phyloP scores from a whole-genome alignment of 2,113 vertebrate genomes.

The Anarhynchus alexandrinus region DNA sequence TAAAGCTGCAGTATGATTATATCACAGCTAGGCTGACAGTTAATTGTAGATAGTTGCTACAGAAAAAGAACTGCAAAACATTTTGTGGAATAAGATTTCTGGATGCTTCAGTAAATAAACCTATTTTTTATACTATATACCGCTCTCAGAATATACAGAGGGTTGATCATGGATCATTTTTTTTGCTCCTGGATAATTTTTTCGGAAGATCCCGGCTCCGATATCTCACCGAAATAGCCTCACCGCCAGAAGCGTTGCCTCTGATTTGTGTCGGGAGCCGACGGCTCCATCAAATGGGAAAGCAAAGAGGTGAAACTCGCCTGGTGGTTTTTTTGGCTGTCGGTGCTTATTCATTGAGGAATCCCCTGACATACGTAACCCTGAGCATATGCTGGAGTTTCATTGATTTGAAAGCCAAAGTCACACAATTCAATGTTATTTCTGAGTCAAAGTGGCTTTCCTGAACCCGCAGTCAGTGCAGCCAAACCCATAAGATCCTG shows the following conservation, averaged over 20 bases:
- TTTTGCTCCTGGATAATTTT: neutral
- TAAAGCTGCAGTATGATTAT: neutral
- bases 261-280: neutral
- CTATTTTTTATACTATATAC: neutral
- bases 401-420: neutral
- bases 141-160: fast-evolving
- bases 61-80: neutral
- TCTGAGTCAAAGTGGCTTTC: neutral
- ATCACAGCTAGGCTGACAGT: neutral
- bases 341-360: neutral
- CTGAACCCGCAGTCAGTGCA: fast-evolving
- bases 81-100: neutral
- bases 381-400: neutral
- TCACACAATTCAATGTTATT: neutral
- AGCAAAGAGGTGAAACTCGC: neutral
- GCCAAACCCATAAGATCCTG: too few species aligned
- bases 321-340: neutral
- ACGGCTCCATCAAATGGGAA: neutral
- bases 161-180: neutral
- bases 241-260: neutral
- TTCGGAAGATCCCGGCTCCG: neutral
- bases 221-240: neutral
- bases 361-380: neutral
- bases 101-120: neutral
- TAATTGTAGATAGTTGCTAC: neutral